Conservation (phyloP, 2,888 invertebrate genomes). For the Athalia circularis region DNA sequence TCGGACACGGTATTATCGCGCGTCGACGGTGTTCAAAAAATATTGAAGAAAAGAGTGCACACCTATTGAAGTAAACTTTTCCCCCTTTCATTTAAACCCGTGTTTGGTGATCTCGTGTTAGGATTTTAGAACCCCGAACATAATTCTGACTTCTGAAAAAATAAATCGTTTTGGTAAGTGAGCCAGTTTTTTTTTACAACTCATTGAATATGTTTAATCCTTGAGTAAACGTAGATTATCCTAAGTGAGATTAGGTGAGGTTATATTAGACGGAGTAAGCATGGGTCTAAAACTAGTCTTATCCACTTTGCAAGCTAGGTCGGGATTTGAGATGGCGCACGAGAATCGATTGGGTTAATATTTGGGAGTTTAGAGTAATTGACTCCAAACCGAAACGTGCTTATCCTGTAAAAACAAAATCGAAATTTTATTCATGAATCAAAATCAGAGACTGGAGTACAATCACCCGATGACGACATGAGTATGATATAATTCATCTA, state of each 20-base stretch:
- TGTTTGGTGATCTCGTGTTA: too few relatives aligned
- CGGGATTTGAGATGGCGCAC: slow-evolving; percentile 2
- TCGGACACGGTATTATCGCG: too few relatives aligned
- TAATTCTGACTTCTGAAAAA: too few relatives aligned
- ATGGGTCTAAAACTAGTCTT: slow-evolving; percentile 17
- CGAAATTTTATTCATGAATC: neutral
- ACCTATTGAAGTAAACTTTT: too few relatives aligned
- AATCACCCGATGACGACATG: too few relatives aligned
- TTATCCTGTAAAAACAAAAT: slow-evolving; percentile 14
- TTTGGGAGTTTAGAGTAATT: slow-evolving; percentile 3
- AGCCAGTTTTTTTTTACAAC: neutral
- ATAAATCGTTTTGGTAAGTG: too few relatives aligned
- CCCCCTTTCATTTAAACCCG: too few relatives aligned
- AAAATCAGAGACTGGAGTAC: too few relatives aligned
- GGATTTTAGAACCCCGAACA: too few relatives aligned
- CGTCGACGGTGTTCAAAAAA: too few relatives aligned
- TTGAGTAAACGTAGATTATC: neutral
- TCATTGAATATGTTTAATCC: neutral
- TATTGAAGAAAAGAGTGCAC: too few relatives aligned
- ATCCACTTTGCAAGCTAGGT: slow-evolving; percentile 18
- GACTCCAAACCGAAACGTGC: neutral
- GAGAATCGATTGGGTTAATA: slow-evolving; percentile 12
- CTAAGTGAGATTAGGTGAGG: neutral
- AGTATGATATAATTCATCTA: too few relatives aligned
- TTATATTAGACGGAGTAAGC: slow-evolving; percentile 15